Base-by-base conservation (phyloP, 2,888 invertebrate genomes). In the Thereva nobilitata region DNA sequence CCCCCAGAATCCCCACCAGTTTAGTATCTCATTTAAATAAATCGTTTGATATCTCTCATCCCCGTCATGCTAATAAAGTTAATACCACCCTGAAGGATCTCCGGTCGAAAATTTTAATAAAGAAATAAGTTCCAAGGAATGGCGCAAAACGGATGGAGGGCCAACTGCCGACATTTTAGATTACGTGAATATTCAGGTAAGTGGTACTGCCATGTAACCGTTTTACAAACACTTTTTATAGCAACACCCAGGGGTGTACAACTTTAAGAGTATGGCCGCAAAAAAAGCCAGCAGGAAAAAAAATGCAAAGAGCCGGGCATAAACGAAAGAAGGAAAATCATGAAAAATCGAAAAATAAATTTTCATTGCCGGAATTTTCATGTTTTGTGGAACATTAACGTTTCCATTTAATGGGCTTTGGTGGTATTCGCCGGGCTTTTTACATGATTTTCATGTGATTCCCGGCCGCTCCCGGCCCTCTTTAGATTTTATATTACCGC, bases 281-380 rank as follows among this genome's bases (percentile, higher is more conserved):
- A 23, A 23, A n/a, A 23, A 23, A 23, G 23, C 23, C 23, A 4
- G 35, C 23, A 9, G 50, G 8, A 50, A 34, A 2, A 50, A 50
- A 50, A 23, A 35, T 8, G 50, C 23, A 50, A 2, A 50, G 34
- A 50, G 35, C 34, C 34, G 50, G n/a, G 23, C 50, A 8, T 5
- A 7, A 4, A 9, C 34, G 50, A 50, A 50, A 50, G 35, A 50
- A 50, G 50, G 23, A 23, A 23, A 23, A 23, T 23, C 23, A 23
- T 23, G 23, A 23, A n/a, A 50, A 50, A 50, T 50, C 50, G 50
- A 50, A 35, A 23, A 50, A 50, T 50, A 50, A 50, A 50, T 50
- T 50, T 50, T 50, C 50, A 50, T 50, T 50, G 35, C 23, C 50
- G 8, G 50, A 12, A 6, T 50, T 50, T 50, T 34, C 38, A 35